Conservation (phyloP, 1,140 invertebrate genomes). For the Acromyrmex charruanus region DNA sequence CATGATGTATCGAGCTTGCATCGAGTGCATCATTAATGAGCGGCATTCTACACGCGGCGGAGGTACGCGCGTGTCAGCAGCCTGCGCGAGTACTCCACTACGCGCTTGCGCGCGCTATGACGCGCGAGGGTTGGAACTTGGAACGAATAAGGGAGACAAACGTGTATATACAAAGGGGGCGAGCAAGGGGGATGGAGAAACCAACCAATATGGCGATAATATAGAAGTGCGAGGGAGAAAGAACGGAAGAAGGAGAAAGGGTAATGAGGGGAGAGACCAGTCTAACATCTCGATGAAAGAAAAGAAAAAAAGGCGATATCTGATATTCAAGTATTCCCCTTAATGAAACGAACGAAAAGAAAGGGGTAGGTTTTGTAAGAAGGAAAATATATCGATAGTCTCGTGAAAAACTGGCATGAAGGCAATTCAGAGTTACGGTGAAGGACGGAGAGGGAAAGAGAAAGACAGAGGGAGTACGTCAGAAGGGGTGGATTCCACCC, state of each 20-base stretch:
- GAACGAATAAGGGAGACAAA: slow-evolving; percentile 35
- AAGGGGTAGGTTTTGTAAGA: slow-evolving; percentile 3
- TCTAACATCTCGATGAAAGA: background rate
- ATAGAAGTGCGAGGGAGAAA: slow-evolving; percentile 23
- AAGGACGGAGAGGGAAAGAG: background rate
- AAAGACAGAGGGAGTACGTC: slow-evolving; percentile 36
- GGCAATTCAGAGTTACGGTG: background rate
- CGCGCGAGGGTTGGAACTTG: slow-evolving; percentile 43
- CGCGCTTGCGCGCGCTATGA: slow-evolving; percentile 69
- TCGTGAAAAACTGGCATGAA: slow-evolving; percentile 20
- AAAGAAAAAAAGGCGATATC: slow-evolving; percentile 3
- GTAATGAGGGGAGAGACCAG: background rate
- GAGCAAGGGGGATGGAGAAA: slow-evolving; percentile 27
- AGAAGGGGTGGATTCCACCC: slow-evolving; percentile 53
- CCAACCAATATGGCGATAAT: slow-evolving; percentile 60
- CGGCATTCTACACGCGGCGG: slow-evolving; percentile 48
- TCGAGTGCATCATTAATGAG: slow-evolving; percentile 53
- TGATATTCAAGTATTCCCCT: background rate
- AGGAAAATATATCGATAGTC: background rate
- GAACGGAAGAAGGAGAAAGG: slow-evolving; percentile 9
- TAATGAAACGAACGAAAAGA: background rate
- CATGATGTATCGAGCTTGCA: slow-evolving; percentile 35
- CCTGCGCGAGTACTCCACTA: slow-evolving; percentile 38
- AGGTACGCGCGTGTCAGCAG: slow-evolving; percentile 54
- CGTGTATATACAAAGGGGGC: slow-evolving; percentile 12